These are phyloP conservation scores for Meloidogyne exigua DNA, from an alignment of 1,140 invertebrate species.

Conservation along the genomic window DNA sequence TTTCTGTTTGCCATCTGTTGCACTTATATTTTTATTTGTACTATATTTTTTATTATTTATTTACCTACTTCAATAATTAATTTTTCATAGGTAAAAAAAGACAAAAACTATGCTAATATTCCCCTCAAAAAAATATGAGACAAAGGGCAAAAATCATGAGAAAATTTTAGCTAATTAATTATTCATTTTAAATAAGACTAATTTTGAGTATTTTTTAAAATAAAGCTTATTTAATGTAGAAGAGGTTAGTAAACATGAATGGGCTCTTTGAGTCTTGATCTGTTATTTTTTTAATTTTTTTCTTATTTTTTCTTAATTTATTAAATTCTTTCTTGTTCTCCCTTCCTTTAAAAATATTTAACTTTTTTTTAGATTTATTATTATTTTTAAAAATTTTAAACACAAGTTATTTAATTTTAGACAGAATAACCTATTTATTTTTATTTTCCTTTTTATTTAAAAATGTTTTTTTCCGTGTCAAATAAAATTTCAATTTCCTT, in stretches of 20 bases:
- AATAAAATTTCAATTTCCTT: slow-evolving; percentile 3
- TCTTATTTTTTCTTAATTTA: neutral
- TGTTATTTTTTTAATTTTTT: neutral
- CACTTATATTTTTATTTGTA: neutral
- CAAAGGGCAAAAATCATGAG: neutral
- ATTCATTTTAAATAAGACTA: neutral
- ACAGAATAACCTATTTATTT: neutral
- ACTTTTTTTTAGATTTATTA: neutral
- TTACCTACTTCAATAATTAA: neutral
- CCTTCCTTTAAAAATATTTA: neutral
- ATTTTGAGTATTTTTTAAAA: neutral
- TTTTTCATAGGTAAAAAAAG: neutral
- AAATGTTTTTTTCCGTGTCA: neutral
- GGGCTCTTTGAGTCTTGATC: neutral
- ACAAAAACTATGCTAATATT: neutral
- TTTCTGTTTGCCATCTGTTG: neutral
- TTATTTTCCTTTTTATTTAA: neutral
- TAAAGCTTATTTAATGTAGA: too few species aligned
- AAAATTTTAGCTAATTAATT: slow-evolving; percentile 2
- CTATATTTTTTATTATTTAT: neutral
- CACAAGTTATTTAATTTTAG: neutral
- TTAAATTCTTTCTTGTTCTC: neutral
- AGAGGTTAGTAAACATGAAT: too few species aligned
- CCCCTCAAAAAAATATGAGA: neutral
- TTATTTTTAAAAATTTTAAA: neutral